phyloP scores from a whole-genome alignment of 2,797 vertebrate genomes.

The Enoplosus armatus region DNA sequence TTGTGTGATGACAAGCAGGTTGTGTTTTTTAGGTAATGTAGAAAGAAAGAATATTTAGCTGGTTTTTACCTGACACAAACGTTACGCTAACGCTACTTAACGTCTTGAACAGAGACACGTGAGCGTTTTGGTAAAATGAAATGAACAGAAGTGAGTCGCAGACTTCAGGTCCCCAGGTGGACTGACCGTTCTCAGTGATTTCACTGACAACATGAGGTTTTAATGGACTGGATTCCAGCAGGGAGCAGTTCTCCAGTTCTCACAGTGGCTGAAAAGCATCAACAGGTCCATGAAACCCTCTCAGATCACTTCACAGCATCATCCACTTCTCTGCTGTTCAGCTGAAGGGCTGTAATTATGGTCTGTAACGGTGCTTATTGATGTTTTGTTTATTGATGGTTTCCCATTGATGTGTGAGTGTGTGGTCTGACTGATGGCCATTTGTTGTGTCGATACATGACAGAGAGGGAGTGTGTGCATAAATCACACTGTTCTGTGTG shows the following conservation, averaged over 20 bases:
- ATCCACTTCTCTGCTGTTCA: background rate
- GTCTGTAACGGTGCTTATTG: background rate
- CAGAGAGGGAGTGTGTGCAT: background rate
- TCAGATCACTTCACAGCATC: background rate
- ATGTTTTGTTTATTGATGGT: constrained; percentile 13
- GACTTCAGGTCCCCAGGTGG: background rate
- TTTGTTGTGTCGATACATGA: constrained; percentile 7
- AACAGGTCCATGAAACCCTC: background rate
- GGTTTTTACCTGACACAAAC: too few species aligned
- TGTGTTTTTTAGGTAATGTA: too few species aligned
- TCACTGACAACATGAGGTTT: background rate
- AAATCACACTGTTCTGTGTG: background rate
- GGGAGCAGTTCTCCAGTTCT: too few species aligned
- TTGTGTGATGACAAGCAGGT: too few species aligned
- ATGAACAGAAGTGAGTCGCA: background rate
- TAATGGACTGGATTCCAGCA: background rate
- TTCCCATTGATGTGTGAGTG: background rate
- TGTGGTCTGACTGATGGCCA: constrained; percentile 7
- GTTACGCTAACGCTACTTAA: too few species aligned
- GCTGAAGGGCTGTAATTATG: constrained; percentile 1
- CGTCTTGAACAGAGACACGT: background rate
- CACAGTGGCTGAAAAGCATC: background rate
- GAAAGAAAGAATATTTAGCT: too few species aligned
- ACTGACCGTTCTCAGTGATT: too few species aligned
- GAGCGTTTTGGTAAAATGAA: too few species aligned